A percentile compares a stretch with the other conserved stretches of the same genome.
Evolutionary conservation across 2,797 vertebrate species (phyloP).

Genomic region (Acrossocheilus fasciatus): DNA sequence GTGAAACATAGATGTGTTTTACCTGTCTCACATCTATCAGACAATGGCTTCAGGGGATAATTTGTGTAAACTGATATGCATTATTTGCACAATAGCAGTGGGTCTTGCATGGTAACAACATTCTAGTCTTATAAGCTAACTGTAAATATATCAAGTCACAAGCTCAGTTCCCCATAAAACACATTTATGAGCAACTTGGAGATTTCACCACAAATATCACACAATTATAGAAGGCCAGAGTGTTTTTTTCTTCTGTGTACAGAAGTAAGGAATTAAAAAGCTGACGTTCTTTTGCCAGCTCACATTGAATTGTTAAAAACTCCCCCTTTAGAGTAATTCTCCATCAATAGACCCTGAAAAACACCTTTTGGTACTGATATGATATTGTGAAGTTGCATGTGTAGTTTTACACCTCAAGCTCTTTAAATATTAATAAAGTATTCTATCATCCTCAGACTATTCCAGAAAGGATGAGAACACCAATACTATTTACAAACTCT

Average conservation of each 20-base stretch:
- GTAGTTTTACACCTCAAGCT: constrained; percentile 37
- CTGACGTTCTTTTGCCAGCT: not conserved
- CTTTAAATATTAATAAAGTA: constrained; percentile 73
- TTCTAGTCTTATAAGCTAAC: constrained; percentile 26
- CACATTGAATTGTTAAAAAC: not conserved
- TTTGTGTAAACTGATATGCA: constrained; percentile 60
- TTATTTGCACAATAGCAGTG: constrained; percentile 59
- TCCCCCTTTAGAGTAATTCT: not conserved
- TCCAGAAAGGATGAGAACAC: not conserved
- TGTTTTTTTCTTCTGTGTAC: too few species aligned
- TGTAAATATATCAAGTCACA: constrained; percentile 46
- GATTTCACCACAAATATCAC: not conserved
- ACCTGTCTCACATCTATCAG: not conserved
- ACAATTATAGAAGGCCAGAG: too few species aligned
- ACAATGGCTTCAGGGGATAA: constrained; percentile 14
- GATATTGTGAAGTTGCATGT: not conserved
- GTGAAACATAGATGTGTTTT: not conserved
- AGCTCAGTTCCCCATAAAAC: not conserved
- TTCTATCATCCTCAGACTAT: constrained; percentile 49
- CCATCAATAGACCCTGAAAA: not conserved
- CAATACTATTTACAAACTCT: constrained; percentile 15
- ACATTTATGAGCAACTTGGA: not conserved
- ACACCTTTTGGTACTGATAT: not conserved
- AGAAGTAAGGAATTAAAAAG: not conserved
- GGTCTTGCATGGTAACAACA: constrained; percentile 66